Percentiles rank a stretch among this genome's conserved stretches.
Conservation (phyloP, 1,140 invertebrate species). For the Cherax quadricarinatus region DNA sequence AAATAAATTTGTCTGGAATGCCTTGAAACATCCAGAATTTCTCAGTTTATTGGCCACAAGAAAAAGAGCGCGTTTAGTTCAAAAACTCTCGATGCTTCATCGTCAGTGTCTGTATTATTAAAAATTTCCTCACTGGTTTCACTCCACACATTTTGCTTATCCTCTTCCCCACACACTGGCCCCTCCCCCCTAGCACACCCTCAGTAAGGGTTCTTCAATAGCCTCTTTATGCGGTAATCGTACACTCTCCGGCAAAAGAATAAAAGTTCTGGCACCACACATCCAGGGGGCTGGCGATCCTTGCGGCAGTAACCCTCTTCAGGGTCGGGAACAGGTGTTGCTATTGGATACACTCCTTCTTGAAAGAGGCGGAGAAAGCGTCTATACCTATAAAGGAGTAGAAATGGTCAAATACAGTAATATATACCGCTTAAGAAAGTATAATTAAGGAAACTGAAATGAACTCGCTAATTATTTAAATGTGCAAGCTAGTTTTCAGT, state of each 20-base stretch:
- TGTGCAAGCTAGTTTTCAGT: too few species aligned
- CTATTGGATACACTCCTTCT: slow-evolving; percentile 80
- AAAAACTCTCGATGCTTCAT: slow-evolving; percentile 26
- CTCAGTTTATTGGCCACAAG: slow-evolving; percentile 67
- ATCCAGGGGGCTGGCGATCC: slow-evolving; percentile 83
- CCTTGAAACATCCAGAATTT: slow-evolving; percentile 35
- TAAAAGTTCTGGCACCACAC: slow-evolving; percentile 89
- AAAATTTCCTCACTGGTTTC: slow-evolving; percentile 1
- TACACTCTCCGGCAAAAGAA: slow-evolving; percentile 96
- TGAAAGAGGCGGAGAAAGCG: slow-evolving; percentile 82
- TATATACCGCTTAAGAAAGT: too few species aligned
- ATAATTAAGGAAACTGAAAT: too few species aligned
- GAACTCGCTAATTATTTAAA: too few species aligned
- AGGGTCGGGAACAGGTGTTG: slow-evolving; percentile 80
- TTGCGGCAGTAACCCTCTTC: slow-evolving; percentile 79
- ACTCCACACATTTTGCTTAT: slow-evolving; percentile 24
- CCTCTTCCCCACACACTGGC: slow-evolving; percentile 2
- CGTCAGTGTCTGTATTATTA: slow-evolving; percentile 27
- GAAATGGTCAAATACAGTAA: background rate
- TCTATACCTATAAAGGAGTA: slow-evolving; percentile 80
- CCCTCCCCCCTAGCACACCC: slow-evolving; percentile 63
- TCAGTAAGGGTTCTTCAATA: slow-evolving; percentile 79
- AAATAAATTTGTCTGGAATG: slow-evolving; percentile 65
- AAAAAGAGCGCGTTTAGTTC: slow-evolving; percentile 62
- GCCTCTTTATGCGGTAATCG: slow-evolving; percentile 88